Evolutionary conservation across 2,888 invertebrate species (phyloP).

Genomic region (Entomobrya multifasciata): DNA sequence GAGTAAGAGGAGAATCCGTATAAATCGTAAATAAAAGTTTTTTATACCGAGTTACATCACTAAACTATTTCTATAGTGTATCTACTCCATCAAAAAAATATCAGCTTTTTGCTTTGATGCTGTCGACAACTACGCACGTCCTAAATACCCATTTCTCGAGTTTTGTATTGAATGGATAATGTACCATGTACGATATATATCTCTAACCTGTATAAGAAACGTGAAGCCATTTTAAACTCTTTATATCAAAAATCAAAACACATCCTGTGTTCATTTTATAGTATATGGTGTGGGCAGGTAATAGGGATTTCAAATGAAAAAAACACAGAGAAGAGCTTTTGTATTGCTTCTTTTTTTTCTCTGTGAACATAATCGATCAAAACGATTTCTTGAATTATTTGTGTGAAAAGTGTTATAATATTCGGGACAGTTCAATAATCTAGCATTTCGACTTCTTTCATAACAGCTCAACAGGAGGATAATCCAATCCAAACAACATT

Average conservation of each 20-base stretch:
- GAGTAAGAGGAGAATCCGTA: background rate
- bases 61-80: background rate
- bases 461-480: background rate
- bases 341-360: background rate
- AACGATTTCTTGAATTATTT: background rate
- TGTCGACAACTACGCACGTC: constrained; percentile 19
- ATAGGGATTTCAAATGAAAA: background rate
- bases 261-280: background rate
- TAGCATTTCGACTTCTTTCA: background rate
- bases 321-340: background rate
- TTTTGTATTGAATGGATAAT: constrained; percentile 15
- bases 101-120: background rate
- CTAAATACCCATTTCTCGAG: constrained; percentile 36
- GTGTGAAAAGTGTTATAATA: background rate
- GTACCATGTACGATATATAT: constrained; percentile 17
- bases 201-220: background rate
- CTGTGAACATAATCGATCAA: background rate
- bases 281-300: background rate
- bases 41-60: background rate
- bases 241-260: background rate
- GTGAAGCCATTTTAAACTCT: background rate
- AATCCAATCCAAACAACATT: background rate
- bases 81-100: background rate
- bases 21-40: background rate
- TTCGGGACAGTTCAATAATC: background rate